Conservation (phyloP, 2,113 vertebrate species). For the Physeter macrocephalus region DNA sequence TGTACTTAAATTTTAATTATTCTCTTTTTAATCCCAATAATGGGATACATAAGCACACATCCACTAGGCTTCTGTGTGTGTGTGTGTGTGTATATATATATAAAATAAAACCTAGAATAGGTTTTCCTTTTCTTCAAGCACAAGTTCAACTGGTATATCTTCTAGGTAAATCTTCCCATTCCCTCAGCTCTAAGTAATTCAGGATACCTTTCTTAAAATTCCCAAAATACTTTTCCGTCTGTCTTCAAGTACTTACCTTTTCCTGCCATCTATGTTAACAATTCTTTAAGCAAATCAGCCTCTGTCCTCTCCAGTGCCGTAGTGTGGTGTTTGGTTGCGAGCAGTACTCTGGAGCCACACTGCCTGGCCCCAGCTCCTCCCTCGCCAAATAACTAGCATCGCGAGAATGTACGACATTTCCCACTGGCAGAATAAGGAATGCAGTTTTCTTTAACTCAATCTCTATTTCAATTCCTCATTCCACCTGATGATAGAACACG, state of each 20-base stretch:
- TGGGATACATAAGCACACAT: not conserved
- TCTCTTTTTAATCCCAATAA: not conserved
- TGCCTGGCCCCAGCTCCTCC: not conserved
- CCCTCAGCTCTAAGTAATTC: not conserved
- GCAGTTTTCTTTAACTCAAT: not conserved
- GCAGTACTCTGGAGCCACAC: rapidly evolving
- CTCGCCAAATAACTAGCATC: not conserved
- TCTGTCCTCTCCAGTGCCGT: not conserved
- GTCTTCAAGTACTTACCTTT: not conserved
- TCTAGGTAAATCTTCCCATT: not conserved
- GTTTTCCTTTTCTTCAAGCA: not conserved
- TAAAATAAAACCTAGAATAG: not conserved
- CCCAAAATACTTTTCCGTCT: not conserved
- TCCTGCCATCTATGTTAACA: not conserved
- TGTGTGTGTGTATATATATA: not conserved
- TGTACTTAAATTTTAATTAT: not conserved
- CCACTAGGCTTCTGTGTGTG: not conserved
- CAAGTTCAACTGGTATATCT: not conserved
- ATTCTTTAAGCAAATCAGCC: not conserved
- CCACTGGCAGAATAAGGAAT: not conserved
- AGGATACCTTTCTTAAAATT: not conserved
- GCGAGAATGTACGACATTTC: rapidly evolving
- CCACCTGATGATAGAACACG: not conserved
- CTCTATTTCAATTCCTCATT: not conserved
- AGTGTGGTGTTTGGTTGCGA: rapidly evolving